phyloP scores from a whole-genome alignment of 2,797 vertebrate genomes.

The Oreortyx pictus region DNA sequence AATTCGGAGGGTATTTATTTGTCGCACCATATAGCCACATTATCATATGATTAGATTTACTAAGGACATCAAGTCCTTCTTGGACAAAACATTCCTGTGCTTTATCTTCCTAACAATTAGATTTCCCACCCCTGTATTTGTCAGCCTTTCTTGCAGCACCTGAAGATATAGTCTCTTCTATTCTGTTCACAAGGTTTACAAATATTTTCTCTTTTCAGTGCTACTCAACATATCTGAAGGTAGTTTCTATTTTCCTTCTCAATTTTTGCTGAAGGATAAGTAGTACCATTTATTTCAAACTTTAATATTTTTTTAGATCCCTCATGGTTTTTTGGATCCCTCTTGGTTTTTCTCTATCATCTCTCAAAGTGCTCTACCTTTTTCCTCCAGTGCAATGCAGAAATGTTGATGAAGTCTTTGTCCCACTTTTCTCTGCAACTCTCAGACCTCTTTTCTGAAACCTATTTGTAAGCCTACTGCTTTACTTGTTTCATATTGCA shows the following conservation, averaged over 20 bases:
- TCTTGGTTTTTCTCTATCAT: neutral
- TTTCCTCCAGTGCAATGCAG: neutral
- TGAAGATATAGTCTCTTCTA: neutral
- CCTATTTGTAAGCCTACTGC: neutral
- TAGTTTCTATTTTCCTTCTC: neutral
- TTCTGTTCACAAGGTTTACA: neutral
- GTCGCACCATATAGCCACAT: neutral
- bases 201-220: neutral
- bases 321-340: neutral
- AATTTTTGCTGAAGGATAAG: neutral
- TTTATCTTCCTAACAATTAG: neutral
- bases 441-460: neutral
- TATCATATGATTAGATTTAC: neutral
- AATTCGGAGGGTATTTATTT: neutral
- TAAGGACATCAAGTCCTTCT: neutral
- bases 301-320: neutral
- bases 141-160: neutral
- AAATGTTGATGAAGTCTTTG: neutral
- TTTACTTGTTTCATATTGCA: neutral
- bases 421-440: neutral
- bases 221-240: neutral
- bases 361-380: neutral
- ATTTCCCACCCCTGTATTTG: neutral
- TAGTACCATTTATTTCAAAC: neutral
- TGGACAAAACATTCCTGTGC: neutral